phyloP scores from a whole-genome alignment of 2,888 invertebrate species.

The Mythimna lalbum region DNA sequence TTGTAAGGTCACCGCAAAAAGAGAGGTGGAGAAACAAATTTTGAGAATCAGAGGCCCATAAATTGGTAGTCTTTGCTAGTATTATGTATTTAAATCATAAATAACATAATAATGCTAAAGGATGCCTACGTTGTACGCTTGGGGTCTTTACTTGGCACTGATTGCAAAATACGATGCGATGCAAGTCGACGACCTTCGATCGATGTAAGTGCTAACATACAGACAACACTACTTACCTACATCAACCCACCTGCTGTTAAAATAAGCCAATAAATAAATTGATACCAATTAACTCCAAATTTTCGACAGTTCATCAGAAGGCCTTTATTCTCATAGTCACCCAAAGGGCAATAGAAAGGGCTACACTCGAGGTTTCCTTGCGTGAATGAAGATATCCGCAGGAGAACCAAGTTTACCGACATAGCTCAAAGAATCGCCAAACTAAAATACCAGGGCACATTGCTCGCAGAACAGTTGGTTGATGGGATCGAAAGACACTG shows the following conservation, averaged over 20 bases:
- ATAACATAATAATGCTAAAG: conserved; percentile 25
- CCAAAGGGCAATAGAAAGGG: too few species aligned
- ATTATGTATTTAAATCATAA: conserved; percentile 12
- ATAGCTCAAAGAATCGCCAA: too few species aligned
- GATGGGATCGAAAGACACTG: too few species aligned
- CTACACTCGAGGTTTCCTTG: too few species aligned
- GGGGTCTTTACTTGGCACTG: conserved; percentile 39
- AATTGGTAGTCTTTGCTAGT: not conserved
- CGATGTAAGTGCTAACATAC: conserved; percentile 7
- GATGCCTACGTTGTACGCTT: conserved; percentile 19
- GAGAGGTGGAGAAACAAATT: not conserved
- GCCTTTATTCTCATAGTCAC: too few species aligned
- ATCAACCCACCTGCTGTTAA: not conserved
- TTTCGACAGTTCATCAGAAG: not conserved
- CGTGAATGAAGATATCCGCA: too few species aligned
- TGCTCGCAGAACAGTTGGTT: too few species aligned
- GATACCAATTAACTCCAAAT: not conserved
- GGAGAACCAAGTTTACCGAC: too few species aligned
- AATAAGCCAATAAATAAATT: not conserved
- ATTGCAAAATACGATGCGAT: conserved; percentile 43
- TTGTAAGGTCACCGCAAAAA: too few species aligned
- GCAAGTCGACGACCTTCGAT: conserved; percentile 37
- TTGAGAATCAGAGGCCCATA: not conserved
- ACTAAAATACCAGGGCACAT: too few species aligned
- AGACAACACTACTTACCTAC: conserved; percentile 1